A percentile compares a stretch with the other conserved stretches of the same genome.
Evolutionary conservation across 2,113 vertebrate genomes (phyloP).

Genomic region (Pteruthius melanotis): DNA sequence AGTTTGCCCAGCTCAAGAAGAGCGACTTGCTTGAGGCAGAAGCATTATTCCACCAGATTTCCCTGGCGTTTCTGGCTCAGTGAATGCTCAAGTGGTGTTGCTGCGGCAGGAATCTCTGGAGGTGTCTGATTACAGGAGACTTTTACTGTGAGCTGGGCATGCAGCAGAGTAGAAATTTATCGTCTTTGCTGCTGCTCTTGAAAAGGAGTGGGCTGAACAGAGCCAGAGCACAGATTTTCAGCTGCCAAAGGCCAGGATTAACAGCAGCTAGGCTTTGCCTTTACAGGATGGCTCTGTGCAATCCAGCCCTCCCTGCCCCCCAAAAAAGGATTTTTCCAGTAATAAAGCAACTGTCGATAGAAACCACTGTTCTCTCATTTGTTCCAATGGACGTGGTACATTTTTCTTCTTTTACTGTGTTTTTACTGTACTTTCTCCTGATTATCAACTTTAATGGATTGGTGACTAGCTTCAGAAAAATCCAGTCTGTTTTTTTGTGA

Average conservation of each 20-base stretch:
- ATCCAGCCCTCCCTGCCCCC: fast-evolving
- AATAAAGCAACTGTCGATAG: background rate
- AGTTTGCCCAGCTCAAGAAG: background rate
- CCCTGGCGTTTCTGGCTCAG: background rate
- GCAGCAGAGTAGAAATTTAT: background rate
- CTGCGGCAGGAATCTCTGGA: background rate
- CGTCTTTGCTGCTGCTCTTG: background rate
- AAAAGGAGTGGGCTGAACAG: background rate
- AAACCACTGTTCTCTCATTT: background rate
- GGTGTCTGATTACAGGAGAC: background rate
- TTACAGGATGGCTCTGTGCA: background rate
- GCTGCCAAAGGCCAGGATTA: background rate
- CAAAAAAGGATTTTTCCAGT: background rate
- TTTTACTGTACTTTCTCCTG: background rate
- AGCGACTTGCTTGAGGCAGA: background rate
- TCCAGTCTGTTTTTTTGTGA: background rate
- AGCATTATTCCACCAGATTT: background rate
- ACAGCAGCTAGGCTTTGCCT: background rate
- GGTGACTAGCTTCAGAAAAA: background rate
- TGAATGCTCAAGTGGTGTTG: background rate
- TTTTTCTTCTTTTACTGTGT: background rate
- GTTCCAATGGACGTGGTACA: background rate
- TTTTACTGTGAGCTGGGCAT: background rate
- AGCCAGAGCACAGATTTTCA: background rate
- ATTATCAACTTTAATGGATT: background rate